phyloP scores from a whole-genome alignment of 2,888 invertebrate species.

The Troglohyphantes excavatus region DNA sequence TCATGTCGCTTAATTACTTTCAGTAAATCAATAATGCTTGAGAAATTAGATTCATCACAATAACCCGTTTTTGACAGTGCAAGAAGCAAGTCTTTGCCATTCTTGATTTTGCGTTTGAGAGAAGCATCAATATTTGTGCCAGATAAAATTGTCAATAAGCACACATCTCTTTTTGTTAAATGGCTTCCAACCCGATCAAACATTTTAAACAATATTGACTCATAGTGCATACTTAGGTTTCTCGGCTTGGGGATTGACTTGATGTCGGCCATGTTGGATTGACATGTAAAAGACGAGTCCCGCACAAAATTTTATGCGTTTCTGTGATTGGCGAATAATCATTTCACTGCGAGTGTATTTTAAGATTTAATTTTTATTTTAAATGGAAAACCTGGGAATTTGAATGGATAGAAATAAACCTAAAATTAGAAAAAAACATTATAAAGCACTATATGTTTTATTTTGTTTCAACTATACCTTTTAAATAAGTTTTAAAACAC shows the following conservation, averaged over 20 bases:
- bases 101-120: conserved; percentile 58
- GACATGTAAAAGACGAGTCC: conserved; percentile 34
- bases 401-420: conserved; percentile 26
- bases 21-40: conserved; percentile 53
- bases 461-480: not conserved
- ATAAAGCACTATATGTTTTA: not conserved
- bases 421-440: no score
- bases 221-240: conserved; percentile 47
- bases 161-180: conserved; percentile 67
- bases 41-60: conserved; percentile 74
- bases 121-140: conserved; percentile 42
- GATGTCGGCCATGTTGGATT: conserved; percentile 70
- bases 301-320: conserved; percentile 61
- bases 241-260: conserved; percentile 28
- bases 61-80: conserved; percentile 71
- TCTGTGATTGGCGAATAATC: conserved; percentile 60
- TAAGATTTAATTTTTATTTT: conserved; percentile 46
- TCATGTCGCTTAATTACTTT: conserved; percentile 69
- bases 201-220: conserved; percentile 54
- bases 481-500: conserved; percentile 53
- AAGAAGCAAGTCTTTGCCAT: conserved; percentile 66
- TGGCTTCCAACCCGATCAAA: conserved; percentile 64
- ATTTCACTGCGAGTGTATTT: conserved; percentile 62
- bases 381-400: conserved; percentile 13
- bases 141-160: conserved; percentile 56